Evolutionary conservation across 2,113 vertebrate species (phyloP).

Genomic region (Choloepus hoffmanni): DNA sequence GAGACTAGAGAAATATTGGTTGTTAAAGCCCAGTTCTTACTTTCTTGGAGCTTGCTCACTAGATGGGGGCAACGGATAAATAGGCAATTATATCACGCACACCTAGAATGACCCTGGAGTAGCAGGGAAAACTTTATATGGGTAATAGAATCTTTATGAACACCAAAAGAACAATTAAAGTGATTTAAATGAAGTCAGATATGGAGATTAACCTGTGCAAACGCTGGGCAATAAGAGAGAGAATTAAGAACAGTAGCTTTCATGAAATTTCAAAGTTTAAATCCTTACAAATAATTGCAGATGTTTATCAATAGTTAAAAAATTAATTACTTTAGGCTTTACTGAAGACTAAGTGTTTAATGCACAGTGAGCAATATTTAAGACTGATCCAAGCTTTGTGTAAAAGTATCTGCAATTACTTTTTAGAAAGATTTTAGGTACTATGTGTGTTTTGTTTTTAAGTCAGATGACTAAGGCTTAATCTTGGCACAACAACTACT

Average conservation of each 20-base stretch:
- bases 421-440: not conserved
- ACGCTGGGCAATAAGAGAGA: not conserved
- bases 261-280: not conserved
- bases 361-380: not conserved
- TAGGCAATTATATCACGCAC: not conserved
- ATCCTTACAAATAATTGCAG: not conserved
- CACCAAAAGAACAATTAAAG: not conserved
- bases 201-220: not conserved
- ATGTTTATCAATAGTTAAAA: not conserved
- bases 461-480: not conserved
- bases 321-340: not conserved
- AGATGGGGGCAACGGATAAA: not conserved
- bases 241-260: not conserved
- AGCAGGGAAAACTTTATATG: no score
- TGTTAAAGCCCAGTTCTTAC: not conserved
- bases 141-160: not conserved
- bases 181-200: not conserved
- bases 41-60: not conserved
- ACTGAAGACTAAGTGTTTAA: slow-evolving; percentile 30
- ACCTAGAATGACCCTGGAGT: not conserved
- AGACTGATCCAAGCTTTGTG: not conserved
- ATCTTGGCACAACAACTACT: not conserved
- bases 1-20: not conserved
- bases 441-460: not conserved
- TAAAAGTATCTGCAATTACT: not conserved